Evolutionary conservation across 2,888 invertebrate genomes (phyloP), one percentile per base, ranked within the genome.

Genomic region (Tribolium freemani): DNA sequence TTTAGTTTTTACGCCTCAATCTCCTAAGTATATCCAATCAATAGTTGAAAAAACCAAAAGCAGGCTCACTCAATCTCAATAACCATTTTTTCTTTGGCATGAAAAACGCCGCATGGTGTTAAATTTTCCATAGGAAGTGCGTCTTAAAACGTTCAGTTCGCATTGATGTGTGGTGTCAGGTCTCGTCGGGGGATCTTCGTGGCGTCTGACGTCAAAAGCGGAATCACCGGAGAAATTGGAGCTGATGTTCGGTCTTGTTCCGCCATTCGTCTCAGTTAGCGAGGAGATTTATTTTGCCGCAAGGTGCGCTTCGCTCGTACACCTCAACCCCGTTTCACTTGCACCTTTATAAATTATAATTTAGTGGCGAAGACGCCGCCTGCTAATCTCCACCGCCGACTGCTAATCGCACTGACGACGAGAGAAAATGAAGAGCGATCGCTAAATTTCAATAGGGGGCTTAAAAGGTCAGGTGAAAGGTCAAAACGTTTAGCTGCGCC

Each of bases 231-330:
- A 77, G 78, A 77, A 79, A 80, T 80, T 80, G 77, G 75, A 77
- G 76, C 75, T 79, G 80, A 80, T 78, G 78, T 75, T 73, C 77
- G 75, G 76, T 79, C 77, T 78, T 79, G 78, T 79, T 77, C 74
- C 74, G 71, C 77, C 77, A 79, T 80, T 78, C 78, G 78, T 80
- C 80, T 80, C 80, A 79, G 80, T 80, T 80, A 80, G 75, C 67
- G 64, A 71, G 69, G 71, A 79, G 80, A 80, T 80, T 80, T 80
- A 80, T 80, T 75, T 78, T 74, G 71, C 75, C 75, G 75, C 75
- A 78, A 76, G 78, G 76, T 78, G 76, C 73, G 75, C 69, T 53
- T 50, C 10, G 16, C 11, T 30, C 50, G 10, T 16, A 46, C 46
- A 48, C 63, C 56, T 16, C 16, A 50, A 44, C 21, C 61, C 38